phyloP scores from a whole-genome alignment of 2,888 invertebrate species.

The Seira sanloemensis region DNA sequence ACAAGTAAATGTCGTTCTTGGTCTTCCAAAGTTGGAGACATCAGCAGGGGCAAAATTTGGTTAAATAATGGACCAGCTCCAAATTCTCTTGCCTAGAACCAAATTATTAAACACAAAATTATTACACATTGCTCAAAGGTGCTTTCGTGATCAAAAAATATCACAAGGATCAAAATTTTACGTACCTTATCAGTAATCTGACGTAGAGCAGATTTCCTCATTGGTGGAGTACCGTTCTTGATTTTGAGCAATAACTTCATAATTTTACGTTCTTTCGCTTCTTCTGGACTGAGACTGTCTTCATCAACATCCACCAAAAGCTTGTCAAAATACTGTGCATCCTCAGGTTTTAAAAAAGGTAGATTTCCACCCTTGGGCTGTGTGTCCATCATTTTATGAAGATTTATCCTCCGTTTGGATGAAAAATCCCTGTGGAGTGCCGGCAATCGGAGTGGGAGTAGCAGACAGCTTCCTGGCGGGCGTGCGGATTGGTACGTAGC shows the following conservation, averaged over 20 bases:
- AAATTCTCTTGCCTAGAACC: conserved; percentile 87
- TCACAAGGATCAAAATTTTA: background rate
- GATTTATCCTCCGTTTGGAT: conserved; percentile 93
- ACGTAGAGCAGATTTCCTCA: conserved; percentile 97
- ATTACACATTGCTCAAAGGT: conserved; percentile 4
- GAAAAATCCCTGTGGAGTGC: conserved; percentile 94
- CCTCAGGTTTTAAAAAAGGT: conserved; percentile 99
- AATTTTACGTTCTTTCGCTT: conserved; percentile 98
- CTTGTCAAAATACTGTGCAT: conserved; percentile 99
- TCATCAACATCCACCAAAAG: conserved; percentile 98
- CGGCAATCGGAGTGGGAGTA: conserved; percentile 97
- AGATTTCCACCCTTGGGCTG: conserved; percentile 97
- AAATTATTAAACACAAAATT: background rate
- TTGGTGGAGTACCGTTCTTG: conserved; percentile 99
- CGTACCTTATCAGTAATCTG: conserved; percentile 95
- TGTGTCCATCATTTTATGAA: conserved; percentile 93
- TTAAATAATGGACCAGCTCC: conserved; percentile 99
- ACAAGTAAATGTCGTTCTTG: conserved; percentile 99
- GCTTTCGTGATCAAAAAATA: background rate
- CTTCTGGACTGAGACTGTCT: conserved; percentile 94
- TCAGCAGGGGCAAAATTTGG: conserved; percentile 98
- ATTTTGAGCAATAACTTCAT: conserved; percentile 99
- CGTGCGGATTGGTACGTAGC: conserved; percentile 96
- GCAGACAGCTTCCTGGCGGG: conserved; percentile 98
- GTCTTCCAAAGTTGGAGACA: conserved; percentile 99